Conservation (phyloP, 2,113 vertebrate species). For the Bos indicus region DNA sequence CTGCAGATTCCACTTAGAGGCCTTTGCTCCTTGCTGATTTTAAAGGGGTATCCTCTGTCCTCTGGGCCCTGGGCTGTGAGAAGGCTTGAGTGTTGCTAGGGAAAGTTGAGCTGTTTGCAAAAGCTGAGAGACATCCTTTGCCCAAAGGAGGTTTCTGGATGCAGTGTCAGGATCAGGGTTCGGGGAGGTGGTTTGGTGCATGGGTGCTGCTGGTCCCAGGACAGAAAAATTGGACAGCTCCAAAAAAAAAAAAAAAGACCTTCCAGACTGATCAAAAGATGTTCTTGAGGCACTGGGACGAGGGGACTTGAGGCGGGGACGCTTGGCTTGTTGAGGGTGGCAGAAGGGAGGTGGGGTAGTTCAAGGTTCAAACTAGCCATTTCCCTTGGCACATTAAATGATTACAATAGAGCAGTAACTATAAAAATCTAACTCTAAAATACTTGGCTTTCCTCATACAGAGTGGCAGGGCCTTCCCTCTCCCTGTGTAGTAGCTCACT, state of each 20-base stretch:
- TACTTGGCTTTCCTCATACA: background rate
- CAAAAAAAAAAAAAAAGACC: background rate
- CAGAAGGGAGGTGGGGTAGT: background rate
- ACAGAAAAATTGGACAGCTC: background rate
- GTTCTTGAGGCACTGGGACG: background rate
- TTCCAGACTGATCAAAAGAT: background rate
- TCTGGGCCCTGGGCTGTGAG: background rate
- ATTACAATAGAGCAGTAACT: background rate
- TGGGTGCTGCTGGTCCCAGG: background rate
- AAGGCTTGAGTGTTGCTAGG: background rate
- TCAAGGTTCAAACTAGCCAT: rapidly evolving
- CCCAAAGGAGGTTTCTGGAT: background rate
- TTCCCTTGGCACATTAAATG: background rate
- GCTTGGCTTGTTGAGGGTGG: background rate
- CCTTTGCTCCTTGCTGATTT: background rate
- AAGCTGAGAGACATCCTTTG: background rate
- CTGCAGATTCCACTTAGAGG: background rate
- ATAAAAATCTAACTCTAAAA: too few relatives aligned
- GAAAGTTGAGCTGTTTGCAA: background rate
- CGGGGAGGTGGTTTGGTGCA: background rate
- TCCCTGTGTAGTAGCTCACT: background rate
- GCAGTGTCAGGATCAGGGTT: background rate
- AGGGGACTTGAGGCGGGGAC: background rate
- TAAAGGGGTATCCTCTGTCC: background rate
- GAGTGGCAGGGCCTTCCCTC: too few relatives aligned